These are phyloP conservation scores for Tinea trinotella DNA, from an alignment of 2,888 invertebrate genomes.

Conservation along the genomic window DNA sequence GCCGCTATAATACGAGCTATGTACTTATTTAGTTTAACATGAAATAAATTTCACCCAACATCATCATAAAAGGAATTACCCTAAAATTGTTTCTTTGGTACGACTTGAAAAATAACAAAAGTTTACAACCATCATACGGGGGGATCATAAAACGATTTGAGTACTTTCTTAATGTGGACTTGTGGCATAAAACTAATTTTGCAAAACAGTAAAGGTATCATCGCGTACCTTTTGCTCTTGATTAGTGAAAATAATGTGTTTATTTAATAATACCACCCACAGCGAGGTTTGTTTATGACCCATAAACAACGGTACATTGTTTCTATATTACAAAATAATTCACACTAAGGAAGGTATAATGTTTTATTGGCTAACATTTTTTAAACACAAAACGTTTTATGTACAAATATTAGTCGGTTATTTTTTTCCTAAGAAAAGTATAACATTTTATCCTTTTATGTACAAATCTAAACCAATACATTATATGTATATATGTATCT, in stretches of 20 bases:
- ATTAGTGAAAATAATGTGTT: constrained; percentile 14
- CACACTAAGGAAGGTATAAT: no score
- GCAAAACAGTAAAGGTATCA: constrained; percentile 5
- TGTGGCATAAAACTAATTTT: constrained; percentile 11
- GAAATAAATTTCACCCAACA: no score
- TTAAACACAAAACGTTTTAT: no score
- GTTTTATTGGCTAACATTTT: no score
- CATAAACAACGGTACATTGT: not conserved
- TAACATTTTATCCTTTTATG: no score
- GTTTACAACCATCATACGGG: not conserved
- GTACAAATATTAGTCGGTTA: no score
- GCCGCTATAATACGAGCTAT: no score
- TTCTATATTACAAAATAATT: constrained; percentile 12
- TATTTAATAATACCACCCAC: constrained; percentile 14
- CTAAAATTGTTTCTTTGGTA: not conserved
- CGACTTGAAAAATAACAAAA: not conserved
- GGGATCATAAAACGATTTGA: constrained; percentile 9
- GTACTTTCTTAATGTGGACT: not conserved
- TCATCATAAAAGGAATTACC: not conserved
- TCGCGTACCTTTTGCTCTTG: constrained; percentile 2
- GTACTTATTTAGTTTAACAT: no score
- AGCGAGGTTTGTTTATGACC: not conserved
- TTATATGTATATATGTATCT: no score
- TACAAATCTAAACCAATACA: no score
- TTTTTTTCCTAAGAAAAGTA: no score